phyloP scores from a whole-genome alignment of 2,888 invertebrate genomes.

The Lepeophtheirus nordmannii region DNA sequence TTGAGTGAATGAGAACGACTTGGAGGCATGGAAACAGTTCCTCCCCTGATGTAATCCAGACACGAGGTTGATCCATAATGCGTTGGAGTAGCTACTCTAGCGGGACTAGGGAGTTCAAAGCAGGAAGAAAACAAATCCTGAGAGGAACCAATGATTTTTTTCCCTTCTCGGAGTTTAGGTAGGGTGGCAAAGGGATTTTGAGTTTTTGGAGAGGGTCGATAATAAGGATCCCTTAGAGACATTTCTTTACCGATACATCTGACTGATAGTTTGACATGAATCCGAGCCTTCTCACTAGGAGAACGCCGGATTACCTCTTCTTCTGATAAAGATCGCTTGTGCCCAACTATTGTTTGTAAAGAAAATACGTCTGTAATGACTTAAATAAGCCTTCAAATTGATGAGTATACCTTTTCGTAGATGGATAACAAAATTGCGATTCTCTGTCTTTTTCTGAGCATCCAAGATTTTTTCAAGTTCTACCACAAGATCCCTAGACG shows the following conservation, averaged over 20 bases:
- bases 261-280: constrained; percentile 45
- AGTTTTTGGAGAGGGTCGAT: constrained; percentile 34
- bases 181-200: constrained; percentile 58
- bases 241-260: constrained; percentile 55
- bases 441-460: constrained; percentile 15
- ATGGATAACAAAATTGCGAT: neutral
- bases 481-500: constrained; percentile 62
- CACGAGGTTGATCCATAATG: neutral
- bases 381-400: too few relatives aligned
- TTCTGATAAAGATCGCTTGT: constrained; percentile 56
- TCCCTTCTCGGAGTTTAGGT: constrained; percentile 59
- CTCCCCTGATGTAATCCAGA: neutral
- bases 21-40: neutral
- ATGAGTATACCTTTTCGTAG: constrained; percentile 25
- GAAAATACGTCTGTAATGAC: neutral
- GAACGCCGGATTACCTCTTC: constrained; percentile 44
- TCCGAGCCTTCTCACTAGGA: constrained; percentile 57
- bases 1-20: neutral
- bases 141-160: constrained; percentile 53
- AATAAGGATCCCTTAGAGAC: constrained; percentile 66
- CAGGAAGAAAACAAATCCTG: constrained; percentile 54
- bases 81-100: constrained; percentile 13
- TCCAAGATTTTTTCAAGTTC: constrained; percentile 38
- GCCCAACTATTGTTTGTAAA: constrained; percentile 38
- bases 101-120: constrained; percentile 56